Conservation (phyloP, 2,888 invertebrate genomes). For the Spisula solida region DNA sequence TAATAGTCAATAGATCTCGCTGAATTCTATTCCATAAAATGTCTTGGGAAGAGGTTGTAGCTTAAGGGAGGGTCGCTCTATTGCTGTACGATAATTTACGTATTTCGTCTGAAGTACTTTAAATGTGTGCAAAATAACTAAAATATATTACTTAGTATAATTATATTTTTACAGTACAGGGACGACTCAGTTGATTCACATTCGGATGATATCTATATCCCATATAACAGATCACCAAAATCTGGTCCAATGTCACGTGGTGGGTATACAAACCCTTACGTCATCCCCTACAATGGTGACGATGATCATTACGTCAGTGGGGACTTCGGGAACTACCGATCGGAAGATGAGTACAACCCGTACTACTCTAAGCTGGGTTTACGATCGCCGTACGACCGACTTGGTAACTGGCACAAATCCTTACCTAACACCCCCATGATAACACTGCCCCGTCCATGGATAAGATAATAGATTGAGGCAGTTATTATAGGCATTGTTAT, state of each 20-base stretch:
- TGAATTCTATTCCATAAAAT: too few species aligned
- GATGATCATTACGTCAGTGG: conserved; percentile 20
- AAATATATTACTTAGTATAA: background rate
- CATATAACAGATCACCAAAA: conserved; percentile 13
- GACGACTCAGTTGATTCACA: background rate
- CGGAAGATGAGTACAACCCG: conserved; percentile 9
- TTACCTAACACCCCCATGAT: background rate
- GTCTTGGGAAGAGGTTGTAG: background rate
- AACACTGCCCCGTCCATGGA: conserved; percentile 25
- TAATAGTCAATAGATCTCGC: too few species aligned
- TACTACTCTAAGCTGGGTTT: conserved; percentile 28
- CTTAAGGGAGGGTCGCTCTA: background rate
- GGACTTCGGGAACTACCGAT: background rate
- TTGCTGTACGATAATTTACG: background rate
- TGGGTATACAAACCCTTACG: background rate
- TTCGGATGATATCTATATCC: conserved; percentile 35
- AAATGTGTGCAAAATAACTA: background rate
- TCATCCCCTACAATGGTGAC: conserved; percentile 1
- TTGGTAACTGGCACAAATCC: background rate
- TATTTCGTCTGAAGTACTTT: background rate
- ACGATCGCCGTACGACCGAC: background rate
- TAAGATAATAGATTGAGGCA: conserved; percentile 4
- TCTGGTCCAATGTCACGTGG: background rate
- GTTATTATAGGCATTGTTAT: background rate
- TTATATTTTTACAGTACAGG: background rate